Evolutionary conservation across 2,797 vertebrate genomes (phyloP), one percentile per base, ranked within the genome.

Genomic region (Botia kubotai): DNA sequence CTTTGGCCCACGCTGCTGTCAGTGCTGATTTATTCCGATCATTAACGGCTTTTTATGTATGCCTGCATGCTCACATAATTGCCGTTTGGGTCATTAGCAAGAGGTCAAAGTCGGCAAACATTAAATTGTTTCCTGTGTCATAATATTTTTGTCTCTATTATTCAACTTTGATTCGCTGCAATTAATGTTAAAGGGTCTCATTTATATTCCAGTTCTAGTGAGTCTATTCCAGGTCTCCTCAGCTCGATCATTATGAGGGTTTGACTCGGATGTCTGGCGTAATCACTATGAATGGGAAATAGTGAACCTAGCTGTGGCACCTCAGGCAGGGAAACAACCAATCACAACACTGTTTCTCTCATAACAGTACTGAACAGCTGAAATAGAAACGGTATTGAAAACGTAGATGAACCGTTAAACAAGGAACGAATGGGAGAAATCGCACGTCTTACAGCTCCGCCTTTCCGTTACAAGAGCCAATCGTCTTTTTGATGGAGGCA

Each of bases 1-100:
- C 62, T 72, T 71, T 79, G 78, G 79, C 82, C 75, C 72, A 65
- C 29, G 1, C 29, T 19, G 57, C 63, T 80, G 80, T 82, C 69
- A 77, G 48, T 17, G 3, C 75, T 86, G 76, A 86, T 86, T 84
- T 82, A 86, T 84, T 80, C 67, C 55, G 0, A 67, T 75, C 77
- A 82, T 84, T 84, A 84, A 62, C 39, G 50, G 29, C 16, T 55
- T 39, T 48, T 63, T 81, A 55, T 14, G 21, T 82, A 69, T 68
- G 75, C 62, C 29, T 74, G 26, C 58, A 16, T n/a, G 63, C 55
- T 68, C 72, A 72, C 12, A 21, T 77, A 68, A 77, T 74, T 81
- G 55, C 2, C 6, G 26, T 63, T 72, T 84, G 43, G 46, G 78
- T 80, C 68, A 84, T 84, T 81, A 73, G 50, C n/a, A 3, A 63